These are phyloP conservation scores for Psophia crepitans DNA, from an alignment of 2,113 vertebrate species.

Conservation along the genomic window DNA sequence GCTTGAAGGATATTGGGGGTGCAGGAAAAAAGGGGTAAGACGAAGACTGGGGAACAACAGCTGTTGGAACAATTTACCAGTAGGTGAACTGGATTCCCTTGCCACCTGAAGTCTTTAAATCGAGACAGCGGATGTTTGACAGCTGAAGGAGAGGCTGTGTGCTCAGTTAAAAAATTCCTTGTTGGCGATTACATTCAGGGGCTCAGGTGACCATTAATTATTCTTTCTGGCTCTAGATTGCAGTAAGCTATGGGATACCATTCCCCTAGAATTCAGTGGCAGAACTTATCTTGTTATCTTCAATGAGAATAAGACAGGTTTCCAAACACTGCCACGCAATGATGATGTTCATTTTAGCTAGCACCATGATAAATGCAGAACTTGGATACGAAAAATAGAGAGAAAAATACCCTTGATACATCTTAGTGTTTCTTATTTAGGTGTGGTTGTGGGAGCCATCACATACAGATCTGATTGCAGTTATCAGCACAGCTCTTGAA, in stretches of 20 bases:
- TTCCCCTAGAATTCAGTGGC: neutral
- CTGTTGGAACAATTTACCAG: neutral
- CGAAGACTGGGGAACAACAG: neutral
- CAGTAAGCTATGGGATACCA: neutral
- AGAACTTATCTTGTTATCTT: neutral
- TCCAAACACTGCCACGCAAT: neutral
- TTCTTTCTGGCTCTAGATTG: neutral
- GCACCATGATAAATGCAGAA: neutral
- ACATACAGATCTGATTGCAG: neutral
- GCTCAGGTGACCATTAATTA: neutral
- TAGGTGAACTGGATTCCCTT: neutral
- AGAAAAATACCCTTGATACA: neutral
- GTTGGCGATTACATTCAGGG: neutral
- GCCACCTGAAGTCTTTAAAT: slow-evolving; percentile 2
- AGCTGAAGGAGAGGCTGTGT: neutral
- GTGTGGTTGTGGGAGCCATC: neutral
- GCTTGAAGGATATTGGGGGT: neutral
- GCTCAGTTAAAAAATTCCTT: neutral
- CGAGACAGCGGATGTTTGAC: neutral
- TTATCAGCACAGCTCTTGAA: neutral
- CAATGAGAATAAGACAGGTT: neutral
- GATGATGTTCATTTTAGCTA: neutral
- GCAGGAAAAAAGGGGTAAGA: neutral
- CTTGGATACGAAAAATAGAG: neutral
- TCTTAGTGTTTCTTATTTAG: neutral